A percentile compares a stretch with the other conserved stretches of the same genome.
phyloP scores from a whole-genome alignment of 2,113 vertebrate species.

The Tupaia chinensis region DNA sequence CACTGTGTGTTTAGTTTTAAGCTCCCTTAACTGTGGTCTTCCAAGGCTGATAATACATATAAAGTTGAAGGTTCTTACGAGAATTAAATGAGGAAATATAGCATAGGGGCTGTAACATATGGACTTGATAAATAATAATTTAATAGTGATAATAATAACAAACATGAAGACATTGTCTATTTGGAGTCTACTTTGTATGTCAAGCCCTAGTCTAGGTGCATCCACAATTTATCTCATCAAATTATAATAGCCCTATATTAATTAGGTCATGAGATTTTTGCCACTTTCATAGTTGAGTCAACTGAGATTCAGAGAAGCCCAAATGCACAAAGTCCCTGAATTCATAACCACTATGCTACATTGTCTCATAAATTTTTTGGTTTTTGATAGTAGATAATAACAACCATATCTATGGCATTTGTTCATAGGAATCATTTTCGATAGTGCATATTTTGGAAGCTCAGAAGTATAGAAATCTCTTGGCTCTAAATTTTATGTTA shows the following conservation, averaged over 20 bases:
- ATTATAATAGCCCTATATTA: background rate
- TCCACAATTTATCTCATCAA: background rate
- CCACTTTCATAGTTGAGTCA: background rate
- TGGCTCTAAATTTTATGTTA: constrained; percentile 38
- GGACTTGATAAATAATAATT: background rate
- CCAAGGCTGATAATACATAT: background rate
- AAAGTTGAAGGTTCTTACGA: background rate
- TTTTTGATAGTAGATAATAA: background rate
- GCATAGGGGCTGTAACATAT: background rate
- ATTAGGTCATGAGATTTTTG: background rate
- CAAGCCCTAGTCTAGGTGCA: background rate
- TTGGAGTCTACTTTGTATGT: background rate
- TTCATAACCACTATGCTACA: background rate
- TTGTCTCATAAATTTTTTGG: background rate
- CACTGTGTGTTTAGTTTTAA: background rate
- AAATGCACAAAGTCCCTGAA: background rate
- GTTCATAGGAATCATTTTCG: background rate
- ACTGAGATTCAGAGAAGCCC: background rate
- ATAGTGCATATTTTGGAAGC: background rate
- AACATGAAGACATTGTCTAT: background rate
- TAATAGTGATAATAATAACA: background rate
- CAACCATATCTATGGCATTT: background rate
- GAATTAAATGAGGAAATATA: background rate
- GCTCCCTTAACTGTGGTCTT: background rate
- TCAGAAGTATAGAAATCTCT: background rate